Evolutionary conservation across 1,140 invertebrate genomes (phyloP), one percentile per base, ranked within the genome.

Genomic region (Heliconius hewitsoni): DNA sequence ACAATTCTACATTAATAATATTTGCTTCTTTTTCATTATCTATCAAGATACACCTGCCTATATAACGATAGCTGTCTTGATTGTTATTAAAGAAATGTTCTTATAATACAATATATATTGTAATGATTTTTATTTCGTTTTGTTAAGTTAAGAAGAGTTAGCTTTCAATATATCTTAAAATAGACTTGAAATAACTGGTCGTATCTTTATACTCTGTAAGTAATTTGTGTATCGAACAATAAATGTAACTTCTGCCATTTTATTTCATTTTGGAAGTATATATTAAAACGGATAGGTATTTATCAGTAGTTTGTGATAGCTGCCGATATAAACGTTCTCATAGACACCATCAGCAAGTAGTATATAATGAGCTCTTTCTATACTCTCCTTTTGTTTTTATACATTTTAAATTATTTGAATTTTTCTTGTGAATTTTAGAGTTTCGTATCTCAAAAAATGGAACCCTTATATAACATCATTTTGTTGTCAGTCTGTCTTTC

Each of bases 211-310:
- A 39, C 27, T 57, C 23, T 16, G n/a, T 27, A 37, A 71, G 8
- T 79, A 74, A 79, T 79, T 71, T 60, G 13, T 79, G 74, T 75
- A 19, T 1, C 5, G 50, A 52, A 52, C 50, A 52, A 52, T 75
- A 71, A 71, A 79, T 75, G 75, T 27, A 79, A 76, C n/a, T 70
- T 76, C 42, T 79, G 52, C 37, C 46, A 39, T 79, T 70, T 1
- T 39, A 60, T 23, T 75, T 57, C n/a, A 52, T 42, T 79, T 74
- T 42, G 2, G 52, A 74, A 79, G 77, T 74, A 74, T 74, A 46
- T 74, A 60, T 78, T 73, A 74, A 78, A 60, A 55, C 39, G 9
- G 37, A 74, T 78, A 78, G 73, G 57, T 79, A 79, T 74, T 27
- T 70, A 55, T 76, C 42, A 42, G 42, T 13, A 79, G 72, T 71